Evolutionary conservation across 2,113 vertebrate species (phyloP).

Genomic region (Amia ocellicauda): DNA sequence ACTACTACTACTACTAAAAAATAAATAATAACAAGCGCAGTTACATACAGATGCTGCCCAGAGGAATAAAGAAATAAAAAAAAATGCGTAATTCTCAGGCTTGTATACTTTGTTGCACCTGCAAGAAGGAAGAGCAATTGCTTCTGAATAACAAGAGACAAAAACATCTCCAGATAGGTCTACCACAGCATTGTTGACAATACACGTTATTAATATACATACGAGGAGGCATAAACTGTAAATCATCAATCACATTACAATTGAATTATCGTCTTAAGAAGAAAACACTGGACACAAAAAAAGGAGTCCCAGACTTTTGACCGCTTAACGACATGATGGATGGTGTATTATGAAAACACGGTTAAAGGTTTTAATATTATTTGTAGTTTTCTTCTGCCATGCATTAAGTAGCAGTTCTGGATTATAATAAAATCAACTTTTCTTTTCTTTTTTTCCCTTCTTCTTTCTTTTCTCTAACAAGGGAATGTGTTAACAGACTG

Average conservation of each 20-base stretch:
- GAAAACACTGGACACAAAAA: background rate
- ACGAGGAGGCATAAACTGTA: too few relatives aligned
- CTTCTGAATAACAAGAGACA: too few relatives aligned
- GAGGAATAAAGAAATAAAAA: background rate
- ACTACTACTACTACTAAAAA: too few relatives aligned
- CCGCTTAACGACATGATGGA: constrained; percentile 44
- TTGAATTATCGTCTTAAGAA: background rate
- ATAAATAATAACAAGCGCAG: background rate
- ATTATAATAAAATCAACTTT: constrained; percentile 47
- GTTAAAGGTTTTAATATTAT: constrained; percentile 39
- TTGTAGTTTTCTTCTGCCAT: constrained; percentile 31
- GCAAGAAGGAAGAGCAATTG: constrained; percentile 26
- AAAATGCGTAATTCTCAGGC: constrained; percentile 21
- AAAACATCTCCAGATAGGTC: too few relatives aligned
- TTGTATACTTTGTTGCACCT: constrained; percentile 37
- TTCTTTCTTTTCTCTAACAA: constrained; percentile 60
- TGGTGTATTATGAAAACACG: constrained; percentile 4
- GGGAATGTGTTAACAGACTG: constrained; percentile 61
- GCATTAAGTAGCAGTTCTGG: constrained; percentile 42
- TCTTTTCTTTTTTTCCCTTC: constrained; percentile 46
- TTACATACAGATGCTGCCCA: constrained; percentile 10
- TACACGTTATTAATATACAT: too few relatives aligned
- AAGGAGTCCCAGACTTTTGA: constrained; percentile 10
- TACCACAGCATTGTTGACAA: too few relatives aligned
- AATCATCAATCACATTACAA: too few relatives aligned